A percentile compares a stretch with the other conserved stretches of the same genome.
phyloP scores from a whole-genome alignment of 2,113 vertebrate genomes.

The Pontoporia blainvillei region DNA sequence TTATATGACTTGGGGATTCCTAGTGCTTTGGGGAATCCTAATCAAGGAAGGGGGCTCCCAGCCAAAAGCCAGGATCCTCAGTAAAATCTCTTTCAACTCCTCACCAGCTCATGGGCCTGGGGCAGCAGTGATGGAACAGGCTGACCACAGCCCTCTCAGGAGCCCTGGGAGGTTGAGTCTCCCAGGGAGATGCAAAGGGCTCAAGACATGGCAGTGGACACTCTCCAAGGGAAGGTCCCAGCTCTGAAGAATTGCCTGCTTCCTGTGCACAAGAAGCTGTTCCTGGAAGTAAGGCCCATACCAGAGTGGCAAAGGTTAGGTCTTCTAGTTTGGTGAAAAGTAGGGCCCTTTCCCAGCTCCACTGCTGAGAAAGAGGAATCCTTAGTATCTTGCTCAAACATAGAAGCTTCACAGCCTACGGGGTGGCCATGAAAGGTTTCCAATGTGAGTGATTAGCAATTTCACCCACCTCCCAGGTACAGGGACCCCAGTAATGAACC shows the following conservation, averaged over 20 bases:
- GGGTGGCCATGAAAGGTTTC: background rate
- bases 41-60: background rate
- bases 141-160: background rate
- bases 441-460: background rate
- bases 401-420: background rate
- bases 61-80: background rate
- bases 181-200: background rate
- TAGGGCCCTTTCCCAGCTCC: background rate
- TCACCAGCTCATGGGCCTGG: background rate
- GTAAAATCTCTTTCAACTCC: background rate
- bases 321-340: background rate
- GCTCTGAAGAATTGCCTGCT: background rate
- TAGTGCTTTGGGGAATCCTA: background rate
- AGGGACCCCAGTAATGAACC: background rate
- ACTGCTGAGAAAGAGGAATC: background rate
- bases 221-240: background rate
- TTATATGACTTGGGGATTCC: background rate
- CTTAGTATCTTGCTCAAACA: background rate
- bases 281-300: background rate
- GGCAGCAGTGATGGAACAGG: background rate
- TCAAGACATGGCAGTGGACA: background rate
- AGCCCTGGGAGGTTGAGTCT: background rate
- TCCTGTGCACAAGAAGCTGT: background rate
- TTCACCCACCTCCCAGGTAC: background rate
- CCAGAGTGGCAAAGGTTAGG: background rate